Percentiles rank a stretch among this genome's conserved stretches.
Conservation (phyloP, 2,888 invertebrate genomes). For the Smittia aterrima region DNA sequence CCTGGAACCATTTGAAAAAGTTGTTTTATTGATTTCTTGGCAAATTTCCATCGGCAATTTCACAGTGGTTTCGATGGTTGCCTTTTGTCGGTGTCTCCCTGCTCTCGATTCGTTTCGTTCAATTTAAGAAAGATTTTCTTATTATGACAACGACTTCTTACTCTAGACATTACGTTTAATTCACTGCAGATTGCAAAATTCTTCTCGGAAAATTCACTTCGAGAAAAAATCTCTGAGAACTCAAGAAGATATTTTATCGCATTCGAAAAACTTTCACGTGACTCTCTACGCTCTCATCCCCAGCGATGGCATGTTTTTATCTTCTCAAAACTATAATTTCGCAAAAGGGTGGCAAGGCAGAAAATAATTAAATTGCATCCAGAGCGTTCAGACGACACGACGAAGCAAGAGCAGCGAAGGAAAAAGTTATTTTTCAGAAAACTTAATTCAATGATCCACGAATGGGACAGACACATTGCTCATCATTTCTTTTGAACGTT, state of each 20-base stretch:
- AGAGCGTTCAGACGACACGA: neutral
- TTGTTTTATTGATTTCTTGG: slow-evolving; percentile 35
- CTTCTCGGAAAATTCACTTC: no score
- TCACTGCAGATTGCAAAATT: no score
- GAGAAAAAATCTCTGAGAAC: no score
- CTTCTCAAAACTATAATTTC: neutral
- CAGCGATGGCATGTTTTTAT: neutral
- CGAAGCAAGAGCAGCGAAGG: neutral
- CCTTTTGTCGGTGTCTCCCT: neutral
- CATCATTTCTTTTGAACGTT: neutral
- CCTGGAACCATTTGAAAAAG: neutral
- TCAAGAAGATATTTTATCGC: neutral
- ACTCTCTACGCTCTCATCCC: neutral
- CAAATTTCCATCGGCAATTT: slow-evolving; percentile 34
- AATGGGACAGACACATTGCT: neutral
- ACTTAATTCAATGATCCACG: slow-evolving; percentile 15
- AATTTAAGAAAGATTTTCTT: no score
- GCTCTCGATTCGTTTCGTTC: neutral
- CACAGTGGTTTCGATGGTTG: slow-evolving; percentile 32
- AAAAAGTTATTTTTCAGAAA: slow-evolving; percentile 12
- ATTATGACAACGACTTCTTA: no score
- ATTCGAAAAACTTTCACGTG: neutral
- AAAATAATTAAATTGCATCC: slow-evolving; percentile 9
- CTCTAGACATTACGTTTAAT: no score
- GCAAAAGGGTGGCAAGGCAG: slow-evolving; percentile 2